Percentiles rank a stretch among this genome's conserved stretches.
phyloP scores from a whole-genome alignment of 1,140 invertebrate genomes.

The Scaptodrosophila lebanonensis region DNA sequence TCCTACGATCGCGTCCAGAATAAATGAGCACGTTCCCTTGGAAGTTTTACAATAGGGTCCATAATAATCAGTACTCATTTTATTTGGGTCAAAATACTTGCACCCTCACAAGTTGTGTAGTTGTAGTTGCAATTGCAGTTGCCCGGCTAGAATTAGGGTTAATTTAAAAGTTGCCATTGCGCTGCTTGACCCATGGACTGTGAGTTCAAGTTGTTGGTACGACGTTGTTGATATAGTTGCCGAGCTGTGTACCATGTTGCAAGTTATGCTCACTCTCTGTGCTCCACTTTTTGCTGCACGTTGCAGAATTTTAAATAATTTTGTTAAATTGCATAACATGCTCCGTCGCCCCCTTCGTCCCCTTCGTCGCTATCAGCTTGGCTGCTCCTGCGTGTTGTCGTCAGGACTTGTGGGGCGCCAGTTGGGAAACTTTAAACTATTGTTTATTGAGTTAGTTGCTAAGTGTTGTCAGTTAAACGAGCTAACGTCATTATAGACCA shows the following conservation, averaged over 20 bases:
- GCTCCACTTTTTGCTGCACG: conserved; percentile 41
- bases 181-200: conserved; percentile 55
- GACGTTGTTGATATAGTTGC: conserved; percentile 11
- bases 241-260: conserved; percentile 40
- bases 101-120: too few relatives aligned
- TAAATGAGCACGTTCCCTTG: too few relatives aligned
- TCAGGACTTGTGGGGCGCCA: background rate
- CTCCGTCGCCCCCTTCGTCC: conserved; percentile 33
- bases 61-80: too few relatives aligned
- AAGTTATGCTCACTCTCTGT: conserved; percentile 51
- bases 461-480: conserved; percentile 55
- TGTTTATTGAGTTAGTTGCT: conserved; percentile 64
- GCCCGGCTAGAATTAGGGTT: conserved; percentile 54
- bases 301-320: conserved; percentile 71
- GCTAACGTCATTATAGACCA: conserved; percentile 65
- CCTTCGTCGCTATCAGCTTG: background rate
- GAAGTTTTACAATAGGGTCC: too few relatives aligned
- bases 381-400: too few relatives aligned
- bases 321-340: conserved; percentile 69
- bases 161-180: conserved; percentile 61
- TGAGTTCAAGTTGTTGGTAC: conserved; percentile 24
- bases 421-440: conserved; percentile 37
- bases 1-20: too few relatives aligned
- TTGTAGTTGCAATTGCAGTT: conserved; percentile 22
- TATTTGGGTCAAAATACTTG: background rate